Evolutionary conservation across 2,797 vertebrate species (phyloP), one percentile per base, ranked within the genome.

Genomic region (Cryptoblepharus egeriae): DNA sequence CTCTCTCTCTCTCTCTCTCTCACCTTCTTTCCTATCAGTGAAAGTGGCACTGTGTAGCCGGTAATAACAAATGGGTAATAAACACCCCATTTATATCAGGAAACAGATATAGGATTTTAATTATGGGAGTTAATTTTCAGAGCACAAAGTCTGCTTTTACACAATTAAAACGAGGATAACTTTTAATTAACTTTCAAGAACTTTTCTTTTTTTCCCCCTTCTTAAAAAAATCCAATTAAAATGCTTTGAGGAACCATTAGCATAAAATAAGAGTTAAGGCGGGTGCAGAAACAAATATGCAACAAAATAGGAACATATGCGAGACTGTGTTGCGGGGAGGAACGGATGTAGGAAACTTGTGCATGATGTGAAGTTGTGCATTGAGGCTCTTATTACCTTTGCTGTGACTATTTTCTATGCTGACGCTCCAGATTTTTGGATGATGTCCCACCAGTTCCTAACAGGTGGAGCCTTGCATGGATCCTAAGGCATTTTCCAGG

Each of bases 151-250:
- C 94, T 90, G 91, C 94, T 93, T 95, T 95, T 92, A 76, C 87
- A 93, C 94, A 94, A 95, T 95, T 95, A 95, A 89, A 85, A 80
- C n/a, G 2, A 39, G 0, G 79, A 87, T 90, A 95, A 96, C 93
- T 95, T 95, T 95, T 96, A 96, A 96, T 96, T 96, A 96, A 96
- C 94, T 95, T 96, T 92, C 90, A 94, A 93, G 93, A 96, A 96
- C 91, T 95, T 95, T 93, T 24, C 32, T 55, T 45, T 45, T 45
- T 45, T 10, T 32, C 88, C 90, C 86, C 92, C 80, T 88, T 93
- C 91, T 69, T 75, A 87, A 93, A 94, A 93, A 94, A 93, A 92
- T 81, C 93, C 93, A 94, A 96, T 96, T 96, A 94, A 95, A 94
- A 94, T 91, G 93, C 92, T 93, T 94, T 93, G 92, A 57, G 85